These are phyloP conservation scores for Sinella curviseta DNA, from an alignment of 1,140 invertebrate genomes.

Conservation along the genomic window DNA sequence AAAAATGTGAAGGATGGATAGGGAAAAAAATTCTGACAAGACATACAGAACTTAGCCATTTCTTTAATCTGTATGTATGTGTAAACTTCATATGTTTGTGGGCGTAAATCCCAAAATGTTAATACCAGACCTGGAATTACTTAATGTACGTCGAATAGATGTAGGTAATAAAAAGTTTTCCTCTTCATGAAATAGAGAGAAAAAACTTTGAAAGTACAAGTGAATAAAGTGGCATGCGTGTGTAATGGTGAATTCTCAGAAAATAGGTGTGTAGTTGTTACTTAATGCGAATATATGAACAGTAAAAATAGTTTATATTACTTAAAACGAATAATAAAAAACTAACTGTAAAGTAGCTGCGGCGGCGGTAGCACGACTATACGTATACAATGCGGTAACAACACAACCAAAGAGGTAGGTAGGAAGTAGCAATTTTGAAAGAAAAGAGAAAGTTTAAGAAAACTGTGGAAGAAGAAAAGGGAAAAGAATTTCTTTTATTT, in stretches of 20 bases:
- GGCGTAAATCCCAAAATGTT: background rate
- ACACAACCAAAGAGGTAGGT: background rate
- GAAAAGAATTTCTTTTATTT: conserved; percentile 1
- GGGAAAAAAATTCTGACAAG: too few species aligned
- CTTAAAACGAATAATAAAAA: background rate
- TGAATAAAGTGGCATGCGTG: background rate
- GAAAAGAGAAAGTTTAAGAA: conserved; percentile 2
- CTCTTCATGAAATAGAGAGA: background rate
- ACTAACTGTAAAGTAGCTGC: background rate
- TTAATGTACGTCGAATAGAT: background rate
- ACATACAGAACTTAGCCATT: too few species aligned
- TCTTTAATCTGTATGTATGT: too few species aligned
- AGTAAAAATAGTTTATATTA: background rate
- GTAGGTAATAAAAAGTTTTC: background rate
- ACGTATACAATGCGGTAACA: background rate
- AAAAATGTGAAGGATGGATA: too few species aligned
- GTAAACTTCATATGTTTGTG: too few species aligned
- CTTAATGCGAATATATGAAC: background rate
- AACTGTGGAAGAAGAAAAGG: background rate
- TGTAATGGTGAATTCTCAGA: background rate
- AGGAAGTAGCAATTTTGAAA: conserved; percentile 12
- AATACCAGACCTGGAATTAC: background rate
- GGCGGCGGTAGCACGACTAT: too few species aligned
- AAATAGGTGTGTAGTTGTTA: background rate
- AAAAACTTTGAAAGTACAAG: too few species aligned